Conservation (phyloP, 2,113 vertebrate species). For the Nansenia antarctica region DNA sequence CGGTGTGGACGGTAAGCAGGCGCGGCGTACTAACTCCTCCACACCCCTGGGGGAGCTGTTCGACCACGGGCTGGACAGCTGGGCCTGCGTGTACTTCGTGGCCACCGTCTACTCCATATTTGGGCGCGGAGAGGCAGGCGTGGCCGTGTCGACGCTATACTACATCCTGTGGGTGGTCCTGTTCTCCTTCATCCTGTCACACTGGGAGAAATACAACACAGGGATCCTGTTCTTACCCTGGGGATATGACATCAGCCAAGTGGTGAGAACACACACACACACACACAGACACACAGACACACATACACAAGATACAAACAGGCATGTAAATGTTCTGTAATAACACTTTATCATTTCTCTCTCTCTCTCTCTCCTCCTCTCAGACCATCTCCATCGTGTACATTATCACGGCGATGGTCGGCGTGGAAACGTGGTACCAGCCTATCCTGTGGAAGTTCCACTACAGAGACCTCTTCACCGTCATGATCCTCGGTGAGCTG, state of each 20-base stretch:
- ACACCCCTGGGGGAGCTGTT: constrained; percentile 96
- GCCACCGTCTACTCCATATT: constrained; percentile 97
- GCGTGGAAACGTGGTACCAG: constrained; percentile 95
- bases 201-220: constrained; percentile 99
- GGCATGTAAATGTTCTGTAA: neutral
- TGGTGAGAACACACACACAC: constrained; percentile 79
- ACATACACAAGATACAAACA: neutral
- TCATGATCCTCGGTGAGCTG: constrained; percentile 94
- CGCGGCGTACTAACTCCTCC: constrained; percentile 94
- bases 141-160: constrained; percentile 87
- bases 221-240: constrained; percentile 97
- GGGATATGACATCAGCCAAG: constrained; percentile 98
- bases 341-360: too few relatives aligned
- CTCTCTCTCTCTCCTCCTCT: constrained; percentile 53
- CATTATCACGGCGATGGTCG: constrained; percentile 92
- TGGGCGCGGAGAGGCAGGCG: constrained; percentile 86
- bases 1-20: constrained; percentile 96
- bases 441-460: constrained; percentile 87
- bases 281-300: too few relatives aligned
- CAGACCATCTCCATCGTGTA: constrained; percentile 98
- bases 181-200: constrained; percentile 97
- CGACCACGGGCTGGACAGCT: constrained; percentile 97
- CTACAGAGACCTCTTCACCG: constrained; percentile 95
- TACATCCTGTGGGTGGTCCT: constrained; percentile 96
- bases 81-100: constrained; percentile 97